phyloP scores from a whole-genome alignment of 2,797 vertebrate genomes.

The Silurus aristotelis region DNA sequence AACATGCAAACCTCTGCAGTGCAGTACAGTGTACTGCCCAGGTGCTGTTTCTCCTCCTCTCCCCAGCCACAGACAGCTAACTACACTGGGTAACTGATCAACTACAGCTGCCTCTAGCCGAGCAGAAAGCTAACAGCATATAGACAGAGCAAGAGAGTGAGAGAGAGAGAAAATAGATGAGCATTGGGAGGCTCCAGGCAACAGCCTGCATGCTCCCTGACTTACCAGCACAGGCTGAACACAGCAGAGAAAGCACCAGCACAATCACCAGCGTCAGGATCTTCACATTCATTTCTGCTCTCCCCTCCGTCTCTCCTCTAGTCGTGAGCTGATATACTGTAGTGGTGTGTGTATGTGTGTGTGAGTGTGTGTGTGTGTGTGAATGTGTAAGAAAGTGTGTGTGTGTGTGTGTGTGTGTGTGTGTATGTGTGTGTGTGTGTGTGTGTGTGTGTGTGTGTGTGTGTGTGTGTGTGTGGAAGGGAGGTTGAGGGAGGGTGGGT shows the following conservation, averaged over 20 bases:
- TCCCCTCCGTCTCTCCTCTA: conserved; percentile 78
- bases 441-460: conserved; percentile 64
- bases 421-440: conserved; percentile 70
- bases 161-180: conserved; percentile 47
- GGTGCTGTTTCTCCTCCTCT: conserved; percentile 79
- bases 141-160: conserved; percentile 49
- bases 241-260: conserved; percentile 85
- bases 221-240: conserved; percentile 84
- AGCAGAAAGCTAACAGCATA: conserved; percentile 68
- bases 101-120: conserved; percentile 73
- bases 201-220: conserved; percentile 69
- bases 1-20: conserved; percentile 81
- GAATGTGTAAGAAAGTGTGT: conserved; percentile 30
- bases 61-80: conserved; percentile 72
- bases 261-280: conserved; percentile 85
- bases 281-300: conserved; percentile 88
- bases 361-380: conserved; percentile 65
- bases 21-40: conserved; percentile 79
- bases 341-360: conserved; percentile 76
- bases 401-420: conserved; percentile 51
- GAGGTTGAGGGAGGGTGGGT: conserved; percentile 57
- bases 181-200: conserved; percentile 66
- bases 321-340: conserved; percentile 83
- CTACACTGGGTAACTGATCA: conserved; percentile 80
- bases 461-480: conserved; percentile 63